phyloP scores from a whole-genome alignment of 64 coral and sea anemone genomes.

The Platygyra sinensis region DNA sequence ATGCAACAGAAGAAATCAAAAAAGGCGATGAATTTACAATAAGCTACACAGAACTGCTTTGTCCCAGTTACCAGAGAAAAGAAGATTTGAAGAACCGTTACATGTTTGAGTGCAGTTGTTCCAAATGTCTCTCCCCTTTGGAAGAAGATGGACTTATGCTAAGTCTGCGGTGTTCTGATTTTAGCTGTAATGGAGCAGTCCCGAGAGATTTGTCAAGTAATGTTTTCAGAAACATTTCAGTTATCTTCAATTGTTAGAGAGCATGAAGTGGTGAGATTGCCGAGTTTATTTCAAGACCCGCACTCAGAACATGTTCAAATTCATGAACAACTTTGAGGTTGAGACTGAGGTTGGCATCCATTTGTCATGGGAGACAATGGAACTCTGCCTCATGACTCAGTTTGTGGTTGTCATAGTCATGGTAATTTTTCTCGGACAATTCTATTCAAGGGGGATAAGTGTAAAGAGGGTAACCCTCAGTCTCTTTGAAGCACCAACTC shows the following conservation, averaged over 20 bases:
- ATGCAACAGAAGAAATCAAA: slow-evolving; percentile 60
- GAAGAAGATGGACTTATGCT: slow-evolving; percentile 71
- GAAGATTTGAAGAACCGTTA: slow-evolving; percentile 80
- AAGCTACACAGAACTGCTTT: slow-evolving; percentile 90
- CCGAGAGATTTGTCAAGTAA: slow-evolving; percentile 8
- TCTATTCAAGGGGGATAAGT: too few species aligned
- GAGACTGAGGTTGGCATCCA: too few species aligned
- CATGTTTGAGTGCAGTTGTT: slow-evolving; percentile 78
- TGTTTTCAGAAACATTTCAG: background rate
- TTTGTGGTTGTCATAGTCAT: too few species aligned
- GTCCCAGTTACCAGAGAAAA: slow-evolving; percentile 68
- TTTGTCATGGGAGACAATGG: too few species aligned
- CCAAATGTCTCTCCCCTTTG: slow-evolving; percentile 47
- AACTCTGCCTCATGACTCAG: too few species aligned
- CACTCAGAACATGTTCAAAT: too few species aligned
- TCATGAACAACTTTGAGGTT: too few species aligned
- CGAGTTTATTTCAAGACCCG: background rate
- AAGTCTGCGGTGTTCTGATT: slow-evolving; percentile 58
- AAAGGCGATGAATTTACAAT: slow-evolving; percentile 85
- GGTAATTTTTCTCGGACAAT: too few species aligned
- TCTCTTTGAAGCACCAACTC: too few species aligned
- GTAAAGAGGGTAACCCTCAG: too few species aligned
- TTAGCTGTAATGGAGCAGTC: slow-evolving; percentile 36
- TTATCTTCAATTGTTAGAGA: too few species aligned
- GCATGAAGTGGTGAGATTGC: background rate